Conservation (phyloP, 2,797 vertebrate species). For the Carapus acus region DNA sequence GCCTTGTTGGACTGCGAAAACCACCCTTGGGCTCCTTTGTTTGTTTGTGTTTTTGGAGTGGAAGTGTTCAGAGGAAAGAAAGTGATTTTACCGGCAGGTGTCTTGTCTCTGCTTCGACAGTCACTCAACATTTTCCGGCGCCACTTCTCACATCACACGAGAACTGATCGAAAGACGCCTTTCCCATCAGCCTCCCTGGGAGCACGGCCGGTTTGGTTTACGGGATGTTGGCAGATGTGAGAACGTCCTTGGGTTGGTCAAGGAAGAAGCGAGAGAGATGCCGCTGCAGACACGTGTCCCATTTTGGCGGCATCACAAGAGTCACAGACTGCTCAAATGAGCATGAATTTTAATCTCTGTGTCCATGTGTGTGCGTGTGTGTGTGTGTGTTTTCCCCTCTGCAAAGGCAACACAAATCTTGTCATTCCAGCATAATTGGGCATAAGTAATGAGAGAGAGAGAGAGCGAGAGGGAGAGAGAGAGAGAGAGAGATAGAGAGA, state of each 20-base stretch:
- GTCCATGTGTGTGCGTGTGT: neutral
- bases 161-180: no score
- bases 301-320: constrained; percentile 17
- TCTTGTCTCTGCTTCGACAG: constrained; percentile 43
- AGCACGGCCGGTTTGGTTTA: neutral
- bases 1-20: constrained; percentile 18
- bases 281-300: constrained; percentile 16
- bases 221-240: constrained; percentile 7
- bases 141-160: constrained; percentile 9
- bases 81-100: constrained; percentile 30
- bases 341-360: neutral
- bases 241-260: constrained; percentile 15
- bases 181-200: neutral
- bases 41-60: constrained; percentile 21
- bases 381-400: constrained; percentile 4
- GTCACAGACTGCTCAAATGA: constrained; percentile 8
- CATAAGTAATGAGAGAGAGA: constrained; percentile 2
- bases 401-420: constrained; percentile 3
- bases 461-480: neutral
- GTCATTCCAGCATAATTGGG: neutral
- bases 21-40: constrained; percentile 21
- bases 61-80: constrained; percentile 33
- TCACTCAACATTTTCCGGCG: constrained; percentile 2
- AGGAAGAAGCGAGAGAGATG: constrained; percentile 13
- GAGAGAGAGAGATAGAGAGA: constrained; percentile 7